Conservation (phyloP, 2,888 invertebrate genomes). For the Furcula furcula region DNA sequence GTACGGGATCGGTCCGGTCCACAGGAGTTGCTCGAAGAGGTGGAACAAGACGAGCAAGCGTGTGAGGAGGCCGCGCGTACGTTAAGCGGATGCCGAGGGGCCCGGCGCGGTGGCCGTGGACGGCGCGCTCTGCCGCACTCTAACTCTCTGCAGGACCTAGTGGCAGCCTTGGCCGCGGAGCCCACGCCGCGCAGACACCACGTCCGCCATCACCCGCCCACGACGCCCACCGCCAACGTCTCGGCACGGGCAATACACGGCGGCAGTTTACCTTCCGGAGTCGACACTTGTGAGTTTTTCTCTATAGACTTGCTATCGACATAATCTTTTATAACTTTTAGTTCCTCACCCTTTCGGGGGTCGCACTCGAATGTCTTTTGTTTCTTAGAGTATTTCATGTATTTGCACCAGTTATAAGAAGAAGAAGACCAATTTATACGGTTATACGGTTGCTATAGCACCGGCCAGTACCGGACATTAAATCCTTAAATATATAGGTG, state of each 20-base stretch:
- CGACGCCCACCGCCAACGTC: slow-evolving; percentile 50
- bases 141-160: slow-evolving; percentile 83
- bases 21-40: slow-evolving; percentile 88
- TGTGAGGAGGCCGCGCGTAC: slow-evolving; percentile 77
- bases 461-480: too few relatives aligned
- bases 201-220: slow-evolving; percentile 42
- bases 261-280: slow-evolving; percentile 74
- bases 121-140: slow-evolving; percentile 75
- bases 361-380: too few relatives aligned
- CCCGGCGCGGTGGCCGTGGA: slow-evolving; percentile 58
- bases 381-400: too few relatives aligned
- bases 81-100: slow-evolving; percentile 55
- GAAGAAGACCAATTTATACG: too few relatives aligned
- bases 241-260: slow-evolving; percentile 71
- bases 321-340: too few relatives aligned
- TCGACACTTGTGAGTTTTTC: slow-evolving; percentile 62
- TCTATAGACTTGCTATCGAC: background rate
- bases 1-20: too few relatives aligned
- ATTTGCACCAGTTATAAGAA: too few relatives aligned
- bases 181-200: slow-evolving; percentile 44
- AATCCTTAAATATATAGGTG: too few relatives aligned
- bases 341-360: too few relatives aligned
- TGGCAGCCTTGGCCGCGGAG: slow-evolving; percentile 74
- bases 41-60: slow-evolving; percentile 87
- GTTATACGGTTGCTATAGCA: too few relatives aligned